Evolutionary conservation across 2,113 vertebrate species (phyloP).

Genomic region (Guaruba guarouba): DNA sequence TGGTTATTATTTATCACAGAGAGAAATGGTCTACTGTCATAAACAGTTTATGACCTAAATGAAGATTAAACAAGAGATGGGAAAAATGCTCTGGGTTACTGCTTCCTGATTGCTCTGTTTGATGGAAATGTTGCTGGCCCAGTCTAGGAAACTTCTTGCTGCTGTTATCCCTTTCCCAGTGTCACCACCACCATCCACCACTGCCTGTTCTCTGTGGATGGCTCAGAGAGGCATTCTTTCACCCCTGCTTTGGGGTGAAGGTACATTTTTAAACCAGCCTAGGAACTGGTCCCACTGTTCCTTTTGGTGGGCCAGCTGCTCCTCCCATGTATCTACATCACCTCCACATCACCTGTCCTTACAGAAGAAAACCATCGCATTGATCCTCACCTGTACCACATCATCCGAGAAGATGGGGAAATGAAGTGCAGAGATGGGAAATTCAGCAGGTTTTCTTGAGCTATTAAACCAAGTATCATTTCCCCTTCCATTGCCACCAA

Average conservation of each 20-base stretch:
- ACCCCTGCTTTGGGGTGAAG: accelerated
- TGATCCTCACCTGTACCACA: background rate
- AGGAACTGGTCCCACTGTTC: background rate
- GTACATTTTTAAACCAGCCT: background rate
- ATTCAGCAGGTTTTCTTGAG: background rate
- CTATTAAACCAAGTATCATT: background rate
- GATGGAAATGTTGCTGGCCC: background rate
- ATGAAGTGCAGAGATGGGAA: background rate
- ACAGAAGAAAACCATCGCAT: background rate
- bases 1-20: background rate
- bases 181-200: background rate
- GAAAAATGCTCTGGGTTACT: background rate
- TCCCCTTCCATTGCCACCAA: background rate
- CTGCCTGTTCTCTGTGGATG: background rate
- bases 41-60: background rate
- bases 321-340: background rate
- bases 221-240: background rate
- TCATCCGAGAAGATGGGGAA: background rate
- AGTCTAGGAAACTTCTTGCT: background rate
- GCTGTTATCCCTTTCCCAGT: background rate
- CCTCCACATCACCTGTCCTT: background rate
- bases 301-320: background rate
- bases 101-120: background rate
- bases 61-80: background rate
- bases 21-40: background rate